Percentiles rank a stretch among this genome's conserved stretches.
Evolutionary conservation across 2,888 invertebrate genomes (phyloP).

Genomic region (Sthenelais limicola): DNA sequence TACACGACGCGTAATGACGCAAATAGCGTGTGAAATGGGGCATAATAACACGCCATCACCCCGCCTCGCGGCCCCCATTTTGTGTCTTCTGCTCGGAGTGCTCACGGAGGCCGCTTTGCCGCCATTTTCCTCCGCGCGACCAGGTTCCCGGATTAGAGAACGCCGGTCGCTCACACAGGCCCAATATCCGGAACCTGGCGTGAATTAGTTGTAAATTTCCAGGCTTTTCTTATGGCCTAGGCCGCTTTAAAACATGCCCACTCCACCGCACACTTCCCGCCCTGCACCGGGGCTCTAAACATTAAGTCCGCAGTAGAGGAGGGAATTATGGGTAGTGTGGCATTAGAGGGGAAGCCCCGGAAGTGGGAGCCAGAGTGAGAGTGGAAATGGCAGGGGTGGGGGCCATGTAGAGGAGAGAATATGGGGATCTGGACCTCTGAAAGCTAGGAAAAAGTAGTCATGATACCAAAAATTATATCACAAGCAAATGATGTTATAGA

Average conservation of each 20-base stretch:
- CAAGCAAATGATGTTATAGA: too few species aligned
- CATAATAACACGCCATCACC: conserved; percentile 28
- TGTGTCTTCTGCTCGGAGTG: conserved; percentile 8
- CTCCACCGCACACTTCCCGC: too few species aligned
- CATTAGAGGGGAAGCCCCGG: conserved; percentile 22
- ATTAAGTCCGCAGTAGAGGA: background rate
- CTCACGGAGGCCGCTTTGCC: background rate
- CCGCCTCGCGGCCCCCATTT: conserved; percentile 8
- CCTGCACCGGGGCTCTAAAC: conserved; percentile 14
- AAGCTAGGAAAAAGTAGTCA: too few species aligned
- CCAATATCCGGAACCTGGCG: conserved; percentile 32
- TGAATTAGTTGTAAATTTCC: conserved; percentile 31
- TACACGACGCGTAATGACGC: conserved; percentile 20
- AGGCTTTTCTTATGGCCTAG: conserved; percentile 14
- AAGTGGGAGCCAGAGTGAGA: background rate
- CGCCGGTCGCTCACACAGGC: conserved; percentile 21
- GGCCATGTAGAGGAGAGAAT: background rate
- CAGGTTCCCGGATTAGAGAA: conserved; percentile 29
- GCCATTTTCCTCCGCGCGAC: conserved; percentile 3
- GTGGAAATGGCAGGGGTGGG: conserved; percentile 1
- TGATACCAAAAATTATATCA: too few species aligned
- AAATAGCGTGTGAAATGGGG: conserved; percentile 36
- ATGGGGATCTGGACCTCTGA: too few species aligned
- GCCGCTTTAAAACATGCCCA: conserved; percentile 21
- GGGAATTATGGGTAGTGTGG: background rate